Evolutionary conservation across 2,888 invertebrate genomes (phyloP).

Genomic region (Hypsopygia costalis): DNA sequence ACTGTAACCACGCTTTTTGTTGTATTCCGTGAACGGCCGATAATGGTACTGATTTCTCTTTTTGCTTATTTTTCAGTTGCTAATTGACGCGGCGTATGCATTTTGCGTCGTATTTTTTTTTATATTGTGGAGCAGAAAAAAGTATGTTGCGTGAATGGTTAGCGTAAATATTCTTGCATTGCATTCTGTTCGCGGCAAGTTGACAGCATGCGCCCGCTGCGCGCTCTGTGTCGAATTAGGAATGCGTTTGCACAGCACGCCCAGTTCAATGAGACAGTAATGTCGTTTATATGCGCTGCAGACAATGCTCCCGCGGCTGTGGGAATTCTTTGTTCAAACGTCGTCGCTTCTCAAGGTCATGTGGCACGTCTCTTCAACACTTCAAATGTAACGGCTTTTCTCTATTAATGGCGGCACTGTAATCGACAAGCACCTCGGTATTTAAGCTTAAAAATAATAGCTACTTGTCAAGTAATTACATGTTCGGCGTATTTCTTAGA

Average conservation of each 20-base stretch:
- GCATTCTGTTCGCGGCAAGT: background rate
- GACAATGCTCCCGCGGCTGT: conserved; percentile 36
- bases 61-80: conserved; percentile 45
- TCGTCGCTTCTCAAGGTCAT: conserved; percentile 54
- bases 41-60: conserved; percentile 65
- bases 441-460: conserved; percentile 4
- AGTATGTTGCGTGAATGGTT: conserved; percentile 6
- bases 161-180: conserved; percentile 1
- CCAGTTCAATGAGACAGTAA: conserved; percentile 26
- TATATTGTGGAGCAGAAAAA: conserved; percentile 11
- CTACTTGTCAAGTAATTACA: conserved; percentile 4
- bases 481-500: background rate
- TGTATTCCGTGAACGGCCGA: conserved; percentile 41
- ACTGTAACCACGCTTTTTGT: conserved; percentile 56
- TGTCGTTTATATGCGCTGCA: conserved; percentile 38
- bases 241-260: conserved; percentile 63
- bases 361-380: background rate
- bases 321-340: conserved; percentile 53
- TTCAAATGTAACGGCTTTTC: background rate
- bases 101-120: conserved; percentile 32
- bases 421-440: background rate
- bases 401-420: background rate
- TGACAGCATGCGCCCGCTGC: conserved; percentile 18
- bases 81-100: conserved; percentile 43
- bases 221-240: conserved; percentile 56